Evolutionary conservation across 2,113 vertebrate species (phyloP).

Genomic region (Excalfactoria chinensis): DNA sequence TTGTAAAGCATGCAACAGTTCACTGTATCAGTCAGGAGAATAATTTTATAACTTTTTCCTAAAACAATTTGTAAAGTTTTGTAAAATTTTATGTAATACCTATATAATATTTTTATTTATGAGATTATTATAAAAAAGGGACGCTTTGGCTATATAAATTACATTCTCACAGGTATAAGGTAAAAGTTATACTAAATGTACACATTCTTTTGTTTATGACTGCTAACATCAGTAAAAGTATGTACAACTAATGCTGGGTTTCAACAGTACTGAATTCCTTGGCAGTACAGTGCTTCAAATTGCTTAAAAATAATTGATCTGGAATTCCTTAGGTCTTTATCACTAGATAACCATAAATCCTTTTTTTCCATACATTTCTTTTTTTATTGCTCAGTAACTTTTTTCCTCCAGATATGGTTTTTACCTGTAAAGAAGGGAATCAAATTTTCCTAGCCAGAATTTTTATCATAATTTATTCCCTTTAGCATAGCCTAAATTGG

Average conservation of each 20-base stretch:
- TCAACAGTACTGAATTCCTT: background rate
- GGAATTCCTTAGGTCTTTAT: background rate
- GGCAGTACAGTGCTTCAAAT: background rate
- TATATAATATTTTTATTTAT: background rate
- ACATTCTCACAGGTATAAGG: background rate
- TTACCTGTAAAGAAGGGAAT: background rate
- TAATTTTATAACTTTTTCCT: background rate
- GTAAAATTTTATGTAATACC: background rate
- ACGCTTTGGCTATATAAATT: accelerated
- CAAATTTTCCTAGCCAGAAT: background rate
- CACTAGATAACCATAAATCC: background rate
- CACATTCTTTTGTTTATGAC: background rate
- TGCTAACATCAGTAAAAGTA: background rate
- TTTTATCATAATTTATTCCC: background rate
- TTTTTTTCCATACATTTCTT: background rate
- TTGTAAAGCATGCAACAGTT: background rate
- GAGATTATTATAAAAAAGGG: background rate
- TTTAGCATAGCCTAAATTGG: background rate
- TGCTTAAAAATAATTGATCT: background rate
- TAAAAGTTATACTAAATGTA: background rate
- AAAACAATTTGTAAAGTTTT: background rate
- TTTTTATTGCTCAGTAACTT: background rate
- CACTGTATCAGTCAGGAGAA: background rate
- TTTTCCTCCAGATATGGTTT: background rate
- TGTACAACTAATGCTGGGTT: background rate